These are phyloP conservation scores for Phaenicophaeus curvirostris DNA, from an alignment of 2,797 vertebrate species.

Conservation along the genomic window DNA sequence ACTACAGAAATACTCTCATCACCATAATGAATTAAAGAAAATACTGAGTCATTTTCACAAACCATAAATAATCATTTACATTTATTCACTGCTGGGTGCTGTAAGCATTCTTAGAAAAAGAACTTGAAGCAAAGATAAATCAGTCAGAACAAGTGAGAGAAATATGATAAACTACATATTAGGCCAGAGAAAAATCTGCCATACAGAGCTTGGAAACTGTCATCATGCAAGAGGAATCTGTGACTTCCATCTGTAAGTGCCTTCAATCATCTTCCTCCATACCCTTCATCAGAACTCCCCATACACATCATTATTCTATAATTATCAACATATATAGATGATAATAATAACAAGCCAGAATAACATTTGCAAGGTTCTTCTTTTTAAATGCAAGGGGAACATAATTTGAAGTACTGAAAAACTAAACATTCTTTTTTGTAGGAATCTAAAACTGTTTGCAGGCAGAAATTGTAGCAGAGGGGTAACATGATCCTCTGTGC, in stretches of 20 bases:
- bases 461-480: neutral
- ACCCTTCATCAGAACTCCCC: conserved; percentile 31
- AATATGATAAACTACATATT: conserved; percentile 55
- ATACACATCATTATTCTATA: conserved; percentile 15
- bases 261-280: conserved; percentile 53
- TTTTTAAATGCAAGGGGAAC: neutral
- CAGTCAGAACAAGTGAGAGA: conserved; percentile 55
- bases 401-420: neutral
- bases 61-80: conserved; percentile 57
- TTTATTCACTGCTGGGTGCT: conserved; percentile 45
- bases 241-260: conserved; percentile 55
- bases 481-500: neutral
- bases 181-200: conserved; percentile 52
- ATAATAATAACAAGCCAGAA: conserved; percentile 3
- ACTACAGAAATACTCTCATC: conserved; percentile 15
- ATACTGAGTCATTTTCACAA: conserved; percentile 34
- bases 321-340: conserved; percentile 3
- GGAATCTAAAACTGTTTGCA: neutral
- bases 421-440: neutral
- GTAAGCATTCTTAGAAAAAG: conserved; percentile 29
- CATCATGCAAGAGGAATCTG: conserved; percentile 48
- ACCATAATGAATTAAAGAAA: conserved; percentile 48
- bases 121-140: conserved; percentile 50
- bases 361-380: neutral
- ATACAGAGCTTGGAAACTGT: conserved; percentile 43